These are phyloP conservation scores for Drosophila rhopaloa DNA, from an alignment of 1,140 invertebrate genomes.

Conservation along the genomic window DNA sequence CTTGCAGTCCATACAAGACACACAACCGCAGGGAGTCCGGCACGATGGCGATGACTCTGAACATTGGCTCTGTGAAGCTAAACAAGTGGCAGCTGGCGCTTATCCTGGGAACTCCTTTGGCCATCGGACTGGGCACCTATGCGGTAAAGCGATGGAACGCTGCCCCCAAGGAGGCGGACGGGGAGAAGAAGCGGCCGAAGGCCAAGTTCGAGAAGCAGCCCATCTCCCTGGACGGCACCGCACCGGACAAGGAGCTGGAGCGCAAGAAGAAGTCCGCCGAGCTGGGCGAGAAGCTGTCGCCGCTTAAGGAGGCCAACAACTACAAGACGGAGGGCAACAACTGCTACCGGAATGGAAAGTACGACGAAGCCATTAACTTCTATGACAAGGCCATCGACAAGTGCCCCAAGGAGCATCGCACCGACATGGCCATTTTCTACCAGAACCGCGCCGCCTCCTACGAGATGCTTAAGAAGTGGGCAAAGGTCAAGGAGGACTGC, in stretches of 20 bases:
- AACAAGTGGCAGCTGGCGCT: slow-evolving; percentile 86
- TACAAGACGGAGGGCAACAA: slow-evolving; percentile 95
- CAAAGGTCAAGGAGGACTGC: slow-evolving; percentile 94
- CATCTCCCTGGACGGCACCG: slow-evolving; percentile 85
- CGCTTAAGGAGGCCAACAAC: slow-evolving; percentile 83
- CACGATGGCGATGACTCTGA: slow-evolving; percentile 67
- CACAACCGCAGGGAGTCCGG: slow-evolving; percentile 16
- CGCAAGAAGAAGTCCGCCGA: slow-evolving; percentile 86
- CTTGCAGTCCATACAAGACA: slow-evolving; percentile 49
- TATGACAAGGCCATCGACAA: slow-evolving; percentile 95
- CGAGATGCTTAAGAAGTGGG: slow-evolving; percentile 95
- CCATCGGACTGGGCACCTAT: slow-evolving; percentile 92
- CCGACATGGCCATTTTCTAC: slow-evolving; percentile 95
- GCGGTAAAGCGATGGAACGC: slow-evolving; percentile 88
- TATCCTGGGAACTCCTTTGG: slow-evolving; percentile 91
- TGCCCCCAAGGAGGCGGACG: slow-evolving; percentile 10
- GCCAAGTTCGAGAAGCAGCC: slow-evolving; percentile 79
- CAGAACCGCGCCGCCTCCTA: slow-evolving; percentile 98
- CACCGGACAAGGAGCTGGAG: slow-evolving; percentile 83
- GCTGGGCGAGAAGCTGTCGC: slow-evolving; percentile 86
- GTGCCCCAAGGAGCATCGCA: slow-evolving; percentile 90
- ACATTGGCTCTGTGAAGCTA: slow-evolving; percentile 72
- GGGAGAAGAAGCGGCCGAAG: slow-evolving; percentile 28
- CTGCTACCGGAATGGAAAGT: slow-evolving; percentile 93
- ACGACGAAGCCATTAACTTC: slow-evolving; percentile 93